Base-by-base conservation (phyloP, 2,888 invertebrate species). In the Drosophila bunnanda region DNA sequence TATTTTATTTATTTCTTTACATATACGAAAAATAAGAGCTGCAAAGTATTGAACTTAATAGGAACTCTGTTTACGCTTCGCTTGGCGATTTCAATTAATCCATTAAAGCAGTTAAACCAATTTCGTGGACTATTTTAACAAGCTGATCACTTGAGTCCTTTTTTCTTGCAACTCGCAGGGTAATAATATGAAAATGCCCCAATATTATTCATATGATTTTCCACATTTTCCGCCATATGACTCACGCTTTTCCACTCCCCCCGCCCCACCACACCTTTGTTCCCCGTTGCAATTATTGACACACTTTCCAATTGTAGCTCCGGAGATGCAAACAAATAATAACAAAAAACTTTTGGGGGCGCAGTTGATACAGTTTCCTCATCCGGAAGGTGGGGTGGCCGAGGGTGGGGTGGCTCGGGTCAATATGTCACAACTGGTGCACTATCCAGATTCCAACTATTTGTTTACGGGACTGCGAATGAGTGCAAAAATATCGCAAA, bases 271-370 rank as follows among this genome's bases (percentile, higher is more conserved):
- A 25, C 25, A 72, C 50, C 57, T 56, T 25, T 86, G 74, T 83
- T 80, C 77, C 68, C 74, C 65, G 30, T 75, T 75, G 78, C 85
- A 82, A 88, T 84, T 86, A 82, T 86, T 88, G 87, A 87, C 89
- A 82, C 70, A 88, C 79, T 75, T 59, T 65, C 77, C 76, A 65
- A 81, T 78, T 68, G 65, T 71, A 66, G 20, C 75, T 78, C 85
- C 68, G 22, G 78, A 88, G 90, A 89, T 70, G 79, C 60, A 67
- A 69, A 36, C 55, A 59, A 60, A 67, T 58, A 50, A 43, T 50
- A 55, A 48, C 10, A 39, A 44, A 48, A 62, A 66, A 64, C n/a
- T 38, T 62, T 64, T 41, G 54, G 48, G 48, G 44, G 43, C 61
- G 52, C 64, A 53, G 57, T 61, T 71, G 59, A 54, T 72, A 71